phyloP scores from a whole-genome alignment of 2,113 vertebrate genomes.

The Lepus europaeus region DNA sequence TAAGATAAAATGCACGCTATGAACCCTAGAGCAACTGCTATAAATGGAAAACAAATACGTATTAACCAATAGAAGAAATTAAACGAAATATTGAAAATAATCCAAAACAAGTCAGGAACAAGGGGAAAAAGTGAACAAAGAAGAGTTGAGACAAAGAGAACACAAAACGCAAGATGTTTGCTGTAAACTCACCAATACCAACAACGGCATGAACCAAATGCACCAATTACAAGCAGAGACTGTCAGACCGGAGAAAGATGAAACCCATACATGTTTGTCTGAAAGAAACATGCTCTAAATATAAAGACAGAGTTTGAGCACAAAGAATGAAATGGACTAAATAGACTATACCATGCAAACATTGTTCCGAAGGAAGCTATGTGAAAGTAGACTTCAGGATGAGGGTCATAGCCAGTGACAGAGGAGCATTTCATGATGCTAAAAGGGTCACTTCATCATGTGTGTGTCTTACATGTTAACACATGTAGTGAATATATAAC shows the following conservation, averaged over 20 bases:
- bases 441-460: not conserved
- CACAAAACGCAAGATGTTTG: not conserved
- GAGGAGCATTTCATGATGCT: not conserved
- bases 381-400: not conserved
- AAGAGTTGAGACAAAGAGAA: not conserved
- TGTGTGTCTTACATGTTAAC: not conserved
- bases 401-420: not conserved
- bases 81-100: not conserved
- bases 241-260: not conserved
- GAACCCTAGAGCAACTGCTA: not conserved
- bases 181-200: not conserved
- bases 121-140: not conserved
- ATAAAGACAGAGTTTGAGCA: constrained; percentile 17
- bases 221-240: not conserved
- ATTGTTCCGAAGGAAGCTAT: constrained; percentile 4
- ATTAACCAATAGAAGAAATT: not conserved
- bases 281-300: constrained; percentile 11
- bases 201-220: not conserved
- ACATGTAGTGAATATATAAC: not conserved
- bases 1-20: not conserved
- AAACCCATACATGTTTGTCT: not conserved
- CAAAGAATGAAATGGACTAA: constrained; percentile 17
- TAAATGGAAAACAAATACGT: not conserved
- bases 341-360: not conserved
- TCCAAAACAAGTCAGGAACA: not conserved